These are phyloP conservation scores for Cosmia trapezina DNA, from an alignment of 2,888 invertebrate genomes.

Conservation along the genomic window DNA sequence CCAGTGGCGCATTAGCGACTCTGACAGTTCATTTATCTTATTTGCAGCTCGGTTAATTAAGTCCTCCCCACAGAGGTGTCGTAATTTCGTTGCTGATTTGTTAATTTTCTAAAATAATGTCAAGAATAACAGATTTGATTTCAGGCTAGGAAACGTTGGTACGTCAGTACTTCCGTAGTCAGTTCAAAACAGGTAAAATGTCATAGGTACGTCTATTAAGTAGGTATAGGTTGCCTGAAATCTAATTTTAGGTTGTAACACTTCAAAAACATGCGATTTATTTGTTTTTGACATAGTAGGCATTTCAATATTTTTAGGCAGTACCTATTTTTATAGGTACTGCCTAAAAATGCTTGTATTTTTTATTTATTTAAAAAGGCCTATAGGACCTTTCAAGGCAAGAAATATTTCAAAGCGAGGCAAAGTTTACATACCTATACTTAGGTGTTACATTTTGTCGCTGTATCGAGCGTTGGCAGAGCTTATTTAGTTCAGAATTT, in stretches of 20 bases:
- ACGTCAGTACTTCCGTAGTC: not conserved
- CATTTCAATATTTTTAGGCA: not conserved
- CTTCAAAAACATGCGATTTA: not conserved
- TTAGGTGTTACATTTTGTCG: not conserved
- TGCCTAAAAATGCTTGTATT: not conserved
- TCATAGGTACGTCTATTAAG: not conserved
- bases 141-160: slow-evolving; percentile 2
- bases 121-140: slow-evolving; percentile 61
- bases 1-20: slow-evolving; percentile 80
- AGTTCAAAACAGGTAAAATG: not conserved
- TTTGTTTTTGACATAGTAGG: not conserved
- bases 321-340: no score
- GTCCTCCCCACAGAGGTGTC: slow-evolving; percentile 80
- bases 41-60: slow-evolving; percentile 87
- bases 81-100: slow-evolving; percentile 83
- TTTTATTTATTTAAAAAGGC: not conserved
- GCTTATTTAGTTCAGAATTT: not conserved
- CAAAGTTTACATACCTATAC: not conserved
- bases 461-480: not conserved
- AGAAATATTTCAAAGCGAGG: not conserved
- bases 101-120: slow-evolving; percentile 74
- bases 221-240: not conserved
- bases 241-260: not conserved
- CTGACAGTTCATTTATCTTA: slow-evolving; percentile 89
- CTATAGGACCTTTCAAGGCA: no score